These are phyloP conservation scores for Chrysogorgia sp. DNA, from an alignment of 92 coral and sea anemone genomes.

Conservation along the genomic window DNA sequence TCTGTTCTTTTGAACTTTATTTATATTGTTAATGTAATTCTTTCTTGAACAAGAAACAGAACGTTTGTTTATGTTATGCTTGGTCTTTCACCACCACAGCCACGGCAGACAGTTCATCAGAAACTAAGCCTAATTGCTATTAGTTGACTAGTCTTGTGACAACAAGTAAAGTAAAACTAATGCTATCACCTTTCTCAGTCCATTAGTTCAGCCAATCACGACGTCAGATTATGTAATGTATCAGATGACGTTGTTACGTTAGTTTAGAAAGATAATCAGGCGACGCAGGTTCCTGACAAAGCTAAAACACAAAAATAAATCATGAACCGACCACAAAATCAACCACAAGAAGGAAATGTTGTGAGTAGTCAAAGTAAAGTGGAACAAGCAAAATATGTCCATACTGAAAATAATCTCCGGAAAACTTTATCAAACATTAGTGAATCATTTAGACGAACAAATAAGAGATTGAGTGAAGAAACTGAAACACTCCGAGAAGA, in stretches of 20 bases:
- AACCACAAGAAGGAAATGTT: conserved; percentile 17
- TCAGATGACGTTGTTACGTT: too few species aligned
- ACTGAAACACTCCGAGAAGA: conserved; percentile 27
- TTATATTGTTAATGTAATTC: neutral
- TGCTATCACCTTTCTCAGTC: neutral
- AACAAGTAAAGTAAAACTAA: neutral
- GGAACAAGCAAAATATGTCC: conserved; percentile 45
- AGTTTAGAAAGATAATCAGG: too few species aligned
- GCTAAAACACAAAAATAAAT: too few species aligned
- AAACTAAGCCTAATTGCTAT: neutral
- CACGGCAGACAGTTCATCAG: neutral
- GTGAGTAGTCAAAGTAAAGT: conserved; percentile 34
- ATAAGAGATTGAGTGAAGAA: conserved; percentile 26
- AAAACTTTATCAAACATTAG: conserved; percentile 18
- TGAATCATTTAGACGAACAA: conserved; percentile 34
- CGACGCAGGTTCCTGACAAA: too few species aligned
- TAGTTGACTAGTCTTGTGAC: neutral
- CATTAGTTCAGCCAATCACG: too few species aligned
- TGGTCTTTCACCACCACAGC: neutral
- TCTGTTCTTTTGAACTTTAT: neutral
- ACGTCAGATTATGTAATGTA: too few species aligned
- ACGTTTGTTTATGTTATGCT: neutral
- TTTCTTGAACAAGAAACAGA: too few species aligned
- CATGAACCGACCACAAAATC: neutral
- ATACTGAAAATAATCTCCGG: conserved; percentile 33